Base-by-base conservation (phyloP, 2,888 invertebrate species). In the Melanchra persicariae region DNA sequence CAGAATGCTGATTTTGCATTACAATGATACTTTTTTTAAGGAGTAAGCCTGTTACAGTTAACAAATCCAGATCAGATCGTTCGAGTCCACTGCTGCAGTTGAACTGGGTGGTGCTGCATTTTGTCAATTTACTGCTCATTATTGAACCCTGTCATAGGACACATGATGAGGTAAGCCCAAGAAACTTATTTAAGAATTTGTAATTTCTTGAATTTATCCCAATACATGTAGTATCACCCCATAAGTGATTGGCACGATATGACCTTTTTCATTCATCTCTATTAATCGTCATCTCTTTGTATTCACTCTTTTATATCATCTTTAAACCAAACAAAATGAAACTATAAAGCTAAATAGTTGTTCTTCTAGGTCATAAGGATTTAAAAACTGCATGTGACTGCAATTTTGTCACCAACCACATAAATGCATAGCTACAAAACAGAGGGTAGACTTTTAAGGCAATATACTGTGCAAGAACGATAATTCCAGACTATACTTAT, bases 121-220 rank as follows among this genome's bases (percentile, higher is more conserved):
- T 89, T 5, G 63, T 83, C 37, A 88, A 93, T 51, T 85, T 96
- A 79, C 51, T 94, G 12, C 82, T 96, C 26, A 83, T 95, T 12
- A 91, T 96, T 0, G 96, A 96, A 74, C 96, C 96, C 0, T 94
- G 95, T 70, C 94, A 96, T 69, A 85, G 87, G 43, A 91, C 94
- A 15, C 86, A 90, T 12, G 85, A 83, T 7, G 91, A 94, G 91
- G 95, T 95, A 86, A 59, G 34, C 26, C 24, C 2, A 7, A 49
- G 4, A 9, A 17, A 3, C 30, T 17, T 17, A 22, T 51, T 34
- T 43, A 6, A 54, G 15, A 34, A 7, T 17, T 9, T 1, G 17
- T 4, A 43, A 17, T 43, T 0, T 7, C 17, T 6, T 43, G 43
- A 15, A 1, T 43, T 43, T 43, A 6, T 17, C 43, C 43, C 17